Percentiles rank a stretch among this genome's conserved stretches.
These are phyloP conservation scores for Isotomurus palustris DNA, from an alignment of 2,888 invertebrate species.

Conservation along the genomic window DNA sequence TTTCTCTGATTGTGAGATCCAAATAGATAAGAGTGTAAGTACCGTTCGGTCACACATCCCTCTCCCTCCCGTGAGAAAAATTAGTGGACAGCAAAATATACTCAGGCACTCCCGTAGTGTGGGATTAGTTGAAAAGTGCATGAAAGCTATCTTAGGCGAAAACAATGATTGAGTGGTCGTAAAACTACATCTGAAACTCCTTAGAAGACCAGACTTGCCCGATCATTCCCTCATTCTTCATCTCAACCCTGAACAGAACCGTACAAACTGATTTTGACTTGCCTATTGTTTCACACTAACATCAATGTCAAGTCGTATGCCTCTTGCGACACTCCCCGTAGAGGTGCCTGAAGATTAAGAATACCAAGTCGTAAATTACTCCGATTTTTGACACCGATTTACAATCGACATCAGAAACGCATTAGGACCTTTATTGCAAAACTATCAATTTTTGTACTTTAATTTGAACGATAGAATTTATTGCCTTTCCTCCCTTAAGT, in stretches of 20 bases:
- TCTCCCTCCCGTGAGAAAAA: too few species aligned
- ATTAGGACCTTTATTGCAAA: slow-evolving; percentile 5
- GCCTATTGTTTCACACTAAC: slow-evolving; percentile 4
- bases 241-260: too few species aligned
- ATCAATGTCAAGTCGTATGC: slow-evolving; percentile 9
- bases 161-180: slow-evolving; percentile 14
- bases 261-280: background rate
- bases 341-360: background rate
- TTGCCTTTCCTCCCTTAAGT: slow-evolving; percentile 1
- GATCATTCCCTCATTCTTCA: too few species aligned
- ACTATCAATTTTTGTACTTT: slow-evolving; percentile 3
- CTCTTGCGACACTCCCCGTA: slow-evolving; percentile 1
- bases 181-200: too few species aligned
- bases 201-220: too few species aligned
- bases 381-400: slow-evolving; percentile 8
- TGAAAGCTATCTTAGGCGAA: background rate
- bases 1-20: too few species aligned
- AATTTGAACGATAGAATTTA: slow-evolving; percentile 1
- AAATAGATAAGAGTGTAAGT: too few species aligned
- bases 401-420: slow-evolving; percentile 13
- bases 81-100: too few species aligned
- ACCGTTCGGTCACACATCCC: too few species aligned
- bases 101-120: too few species aligned
- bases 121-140: too few species aligned
- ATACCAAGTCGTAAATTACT: slow-evolving; percentile 13